phyloP scores from a whole-genome alignment of 2,888 invertebrate species.

The Pseudolycoriella hygida region DNA sequence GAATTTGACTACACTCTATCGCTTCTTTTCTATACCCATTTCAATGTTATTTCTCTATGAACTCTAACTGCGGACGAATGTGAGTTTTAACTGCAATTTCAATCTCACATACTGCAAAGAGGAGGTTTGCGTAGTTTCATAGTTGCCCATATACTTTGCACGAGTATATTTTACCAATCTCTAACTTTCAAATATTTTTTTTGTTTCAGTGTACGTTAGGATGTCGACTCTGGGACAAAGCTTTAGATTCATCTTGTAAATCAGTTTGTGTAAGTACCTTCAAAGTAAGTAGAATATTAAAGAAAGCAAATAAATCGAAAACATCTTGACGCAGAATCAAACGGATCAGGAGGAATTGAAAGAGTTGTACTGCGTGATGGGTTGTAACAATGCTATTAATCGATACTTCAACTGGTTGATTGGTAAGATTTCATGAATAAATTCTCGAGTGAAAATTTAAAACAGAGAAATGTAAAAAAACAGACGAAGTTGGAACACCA shows the following conservation, averaged over 20 bases:
- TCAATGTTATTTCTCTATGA: too few species aligned
- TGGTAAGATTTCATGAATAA: slow-evolving; percentile 30
- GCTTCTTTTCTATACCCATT: too few species aligned
- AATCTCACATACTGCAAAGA: too few species aligned
- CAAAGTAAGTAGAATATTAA: not conserved
- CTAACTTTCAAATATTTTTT: too few species aligned
- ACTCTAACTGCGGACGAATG: too few species aligned
- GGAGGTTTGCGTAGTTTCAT: too few species aligned
- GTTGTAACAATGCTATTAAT: slow-evolving; percentile 64
- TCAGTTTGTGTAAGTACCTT: slow-evolving; percentile 66
- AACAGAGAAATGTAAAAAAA: slow-evolving; percentile 7
- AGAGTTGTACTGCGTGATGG: slow-evolving; percentile 61
- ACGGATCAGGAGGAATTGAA: slow-evolving; percentile 49
- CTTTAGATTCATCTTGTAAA: slow-evolving; percentile 58
- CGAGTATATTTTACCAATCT: too few species aligned
- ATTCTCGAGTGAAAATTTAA: too few species aligned
- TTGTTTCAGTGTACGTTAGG: slow-evolving; percentile 56
- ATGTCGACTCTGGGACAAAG: slow-evolving; percentile 60
- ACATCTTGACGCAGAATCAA: slow-evolving; percentile 39
- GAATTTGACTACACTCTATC: too few species aligned
- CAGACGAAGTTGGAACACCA: slow-evolving; percentile 48
- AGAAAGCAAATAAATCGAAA: slow-evolving; percentile 4
- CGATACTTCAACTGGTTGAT: slow-evolving; percentile 53
- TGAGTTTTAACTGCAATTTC: too few species aligned
- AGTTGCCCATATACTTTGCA: too few species aligned